phyloP scores from a whole-genome alignment of 2,888 invertebrate species.

The Oscheius sp. region DNA sequence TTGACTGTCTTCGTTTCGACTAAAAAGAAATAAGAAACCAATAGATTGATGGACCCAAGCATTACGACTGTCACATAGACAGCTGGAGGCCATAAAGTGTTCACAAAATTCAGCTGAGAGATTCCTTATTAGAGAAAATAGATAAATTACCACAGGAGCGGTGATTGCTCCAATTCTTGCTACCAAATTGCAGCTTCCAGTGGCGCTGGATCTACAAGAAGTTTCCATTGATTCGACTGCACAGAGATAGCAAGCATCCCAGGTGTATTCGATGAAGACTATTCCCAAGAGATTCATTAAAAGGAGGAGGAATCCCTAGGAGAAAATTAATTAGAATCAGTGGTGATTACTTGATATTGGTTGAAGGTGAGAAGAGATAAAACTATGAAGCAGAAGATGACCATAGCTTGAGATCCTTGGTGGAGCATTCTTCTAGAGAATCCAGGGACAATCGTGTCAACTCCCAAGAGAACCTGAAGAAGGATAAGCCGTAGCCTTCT shows the following conservation, averaged over 20 bases:
- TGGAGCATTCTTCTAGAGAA: constrained; percentile 66
- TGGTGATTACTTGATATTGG: constrained; percentile 42
- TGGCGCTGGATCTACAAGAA: constrained; percentile 54
- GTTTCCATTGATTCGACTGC: constrained; percentile 67
- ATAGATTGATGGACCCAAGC: constrained; percentile 60
- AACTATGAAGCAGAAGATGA: constrained; percentile 62
- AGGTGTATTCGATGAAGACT: constrained; percentile 69
- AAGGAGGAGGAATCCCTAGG: constrained; percentile 62
- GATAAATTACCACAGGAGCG: constrained; percentile 55
- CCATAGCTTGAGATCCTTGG: constrained; percentile 63
- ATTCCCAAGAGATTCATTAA: constrained; percentile 65
- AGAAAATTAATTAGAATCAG: neutral
- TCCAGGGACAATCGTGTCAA: constrained; percentile 58
- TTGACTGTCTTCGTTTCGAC: constrained; percentile 53
- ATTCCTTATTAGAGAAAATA: neutral
- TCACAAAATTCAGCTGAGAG: constrained; percentile 63
- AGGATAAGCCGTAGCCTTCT: no score
- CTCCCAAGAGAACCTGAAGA: constrained; percentile 56
- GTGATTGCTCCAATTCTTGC: constrained; percentile 66
- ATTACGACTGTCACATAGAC: constrained; percentile 63
- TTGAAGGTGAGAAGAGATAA: constrained; percentile 56
- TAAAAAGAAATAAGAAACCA: constrained; percentile 53
- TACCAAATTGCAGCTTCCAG: constrained; percentile 63
- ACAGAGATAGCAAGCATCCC: constrained; percentile 69
- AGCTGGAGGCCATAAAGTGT: constrained; percentile 58